phyloP scores from a whole-genome alignment of 1,140 invertebrate species.

The Gryon sp. region DNA sequence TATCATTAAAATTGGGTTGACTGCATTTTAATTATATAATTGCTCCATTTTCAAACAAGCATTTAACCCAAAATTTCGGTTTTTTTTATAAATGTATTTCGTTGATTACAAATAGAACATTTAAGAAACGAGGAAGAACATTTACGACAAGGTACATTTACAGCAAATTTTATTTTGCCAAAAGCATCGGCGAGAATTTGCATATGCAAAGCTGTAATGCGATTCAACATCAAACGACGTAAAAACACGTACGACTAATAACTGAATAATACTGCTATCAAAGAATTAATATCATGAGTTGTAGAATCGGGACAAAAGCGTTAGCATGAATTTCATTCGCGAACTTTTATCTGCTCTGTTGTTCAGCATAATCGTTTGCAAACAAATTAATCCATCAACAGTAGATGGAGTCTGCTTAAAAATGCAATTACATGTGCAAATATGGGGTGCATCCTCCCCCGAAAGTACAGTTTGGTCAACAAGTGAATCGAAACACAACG shows the following conservation, averaged over 20 bases:
- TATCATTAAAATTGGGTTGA: too few species aligned
- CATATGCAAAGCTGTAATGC: conserved; percentile 6
- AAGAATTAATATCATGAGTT: conserved; percentile 32
- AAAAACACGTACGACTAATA: conserved; percentile 32
- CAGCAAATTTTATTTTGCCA: too few species aligned
- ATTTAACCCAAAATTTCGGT: too few species aligned
- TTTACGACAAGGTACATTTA: too few species aligned
- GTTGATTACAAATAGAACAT: too few species aligned
- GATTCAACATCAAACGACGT: conserved; percentile 13
- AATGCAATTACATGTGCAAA: conserved; percentile 59
- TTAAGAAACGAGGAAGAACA: too few species aligned
- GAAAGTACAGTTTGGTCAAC: conserved; percentile 31
- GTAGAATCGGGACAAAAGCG: conserved; percentile 18
- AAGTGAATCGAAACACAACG: conserved; percentile 47
- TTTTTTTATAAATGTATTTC: too few species aligned
- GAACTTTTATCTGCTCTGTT: conserved; percentile 40
- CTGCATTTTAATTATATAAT: too few species aligned
- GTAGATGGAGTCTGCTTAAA: conserved; percentile 38
- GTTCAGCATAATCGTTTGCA: conserved; percentile 50
- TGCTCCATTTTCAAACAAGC: too few species aligned
- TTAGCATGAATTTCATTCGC: conserved; percentile 5
- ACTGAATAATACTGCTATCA: conserved; percentile 32
- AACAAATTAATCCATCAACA: conserved; percentile 51
- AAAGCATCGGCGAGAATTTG: conserved; percentile 3
- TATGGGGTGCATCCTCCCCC: conserved; percentile 38